Evolutionary conservation across 2,888 invertebrate genomes (phyloP).

Genomic region (Boloria euphrosyne): DNA sequence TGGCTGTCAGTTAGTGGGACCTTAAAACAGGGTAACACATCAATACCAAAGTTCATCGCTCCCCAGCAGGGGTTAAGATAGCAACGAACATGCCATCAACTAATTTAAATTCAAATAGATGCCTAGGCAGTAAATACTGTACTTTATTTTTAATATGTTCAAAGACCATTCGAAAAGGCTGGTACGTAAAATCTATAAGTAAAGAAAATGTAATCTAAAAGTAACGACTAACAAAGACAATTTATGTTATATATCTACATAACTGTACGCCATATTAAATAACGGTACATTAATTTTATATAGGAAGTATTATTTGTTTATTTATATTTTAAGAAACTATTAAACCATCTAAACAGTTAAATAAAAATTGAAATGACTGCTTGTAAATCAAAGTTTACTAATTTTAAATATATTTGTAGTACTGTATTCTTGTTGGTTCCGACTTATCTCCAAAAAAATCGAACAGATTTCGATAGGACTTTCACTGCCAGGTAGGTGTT

Average conservation of each 20-base stretch:
- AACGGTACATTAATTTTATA: too few species aligned
- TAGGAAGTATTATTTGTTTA: too few species aligned
- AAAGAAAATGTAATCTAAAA: too few species aligned
- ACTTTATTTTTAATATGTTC: constrained; percentile 1
- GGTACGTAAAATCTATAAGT: too few species aligned
- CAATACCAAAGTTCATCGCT: constrained; percentile 41
- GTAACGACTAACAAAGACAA: too few species aligned
- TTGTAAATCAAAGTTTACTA: not conserved
- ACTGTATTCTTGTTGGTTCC: not conserved
- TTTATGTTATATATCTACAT: too few species aligned
- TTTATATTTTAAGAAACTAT: too few species aligned
- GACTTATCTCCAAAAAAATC: not conserved
- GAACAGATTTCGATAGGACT: not conserved
- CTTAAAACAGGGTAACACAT: constrained; percentile 19
- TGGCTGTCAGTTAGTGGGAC: constrained; percentile 2
- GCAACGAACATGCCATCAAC: constrained; percentile 30
- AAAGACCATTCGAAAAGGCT: not conserved
- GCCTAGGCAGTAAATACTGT: not conserved
- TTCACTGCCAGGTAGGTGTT: too few species aligned
- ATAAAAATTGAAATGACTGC: too few species aligned
- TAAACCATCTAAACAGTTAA: too few species aligned
- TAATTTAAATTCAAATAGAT: constrained; percentile 30
- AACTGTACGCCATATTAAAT: too few species aligned
- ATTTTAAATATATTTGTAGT: not conserved
- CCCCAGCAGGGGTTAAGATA: constrained; percentile 49